Evolutionary conservation across 2,888 invertebrate species (phyloP), one percentile per base, ranked within the genome.

Genomic region (Eustalomyia histrio): DNA sequence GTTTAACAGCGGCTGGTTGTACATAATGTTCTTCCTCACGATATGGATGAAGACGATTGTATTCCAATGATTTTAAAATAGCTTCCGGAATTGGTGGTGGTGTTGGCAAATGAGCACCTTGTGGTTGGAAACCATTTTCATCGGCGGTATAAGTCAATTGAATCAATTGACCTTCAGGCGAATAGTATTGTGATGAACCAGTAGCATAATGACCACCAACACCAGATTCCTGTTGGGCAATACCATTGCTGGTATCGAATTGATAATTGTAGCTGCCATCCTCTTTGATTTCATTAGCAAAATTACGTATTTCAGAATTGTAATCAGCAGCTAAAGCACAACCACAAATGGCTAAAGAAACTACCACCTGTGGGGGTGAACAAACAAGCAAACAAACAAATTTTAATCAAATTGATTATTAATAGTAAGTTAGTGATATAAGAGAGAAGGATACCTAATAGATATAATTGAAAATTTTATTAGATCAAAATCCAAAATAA

Each of bases 161-260:
- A 84, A 92, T 87, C 0, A 84, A 82, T 39, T 87, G 81, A 33
- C 94, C 94, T 14, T 92, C 92, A n/a, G 92, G 92, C 43, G 91
- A 89, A 69, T 92, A 92, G 91, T 93, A 93, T 17, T 90, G 86
- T 86, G 90, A 91, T 3, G 90, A 88, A 43, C 94, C 94, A 72
- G 91, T 90, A 14, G 92, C 93, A 58, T 88, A 86, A 85, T 92
- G 92, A 87, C 92, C 92, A 83, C 94, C 89, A 16, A 85, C 88
- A 78, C 94, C 94, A 14, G 86, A 84, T 85, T 93, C 93, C 84
- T 93, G 91, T 7, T 88, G 92, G 0, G 87, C 75, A 86, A 94
- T 94, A 21, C 94, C 94, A 85, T 94, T 94, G 17, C 90, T 91
- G 83, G 94, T 94, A 85, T 93, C 90, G 85, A 87, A 94, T 3